Percentiles rank a stretch among this genome's conserved stretches.
Conservation (phyloP, 1,140 invertebrate genomes). For the Galleria mellonella region DNA sequence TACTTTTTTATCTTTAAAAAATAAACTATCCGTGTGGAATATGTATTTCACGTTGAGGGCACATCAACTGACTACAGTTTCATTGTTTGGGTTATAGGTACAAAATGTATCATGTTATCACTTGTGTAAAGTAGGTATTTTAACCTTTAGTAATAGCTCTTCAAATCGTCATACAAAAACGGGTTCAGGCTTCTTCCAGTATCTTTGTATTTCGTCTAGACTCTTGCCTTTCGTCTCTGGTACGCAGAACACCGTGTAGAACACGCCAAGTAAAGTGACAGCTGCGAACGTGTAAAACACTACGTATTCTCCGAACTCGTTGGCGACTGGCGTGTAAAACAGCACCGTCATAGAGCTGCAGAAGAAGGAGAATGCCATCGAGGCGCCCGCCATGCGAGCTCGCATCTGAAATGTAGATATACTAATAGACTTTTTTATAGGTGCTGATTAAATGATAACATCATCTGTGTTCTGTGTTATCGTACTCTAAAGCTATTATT, state of each 20-base stretch:
- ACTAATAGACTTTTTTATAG: too few relatives aligned
- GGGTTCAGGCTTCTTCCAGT: slow-evolving; percentile 25
- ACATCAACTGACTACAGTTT: too few relatives aligned
- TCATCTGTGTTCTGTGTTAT: too few relatives aligned
- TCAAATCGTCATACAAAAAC: slow-evolving; percentile 15
- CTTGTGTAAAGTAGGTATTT: too few relatives aligned
- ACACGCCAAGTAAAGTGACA: slow-evolving; percentile 21
- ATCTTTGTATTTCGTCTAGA: slow-evolving; percentile 24
- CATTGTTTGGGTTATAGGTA: too few relatives aligned
- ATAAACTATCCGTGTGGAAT: too few relatives aligned
- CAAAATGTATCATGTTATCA: too few relatives aligned
- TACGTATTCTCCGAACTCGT: slow-evolving; percentile 20
- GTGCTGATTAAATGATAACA: too few relatives aligned
- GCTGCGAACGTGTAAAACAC: slow-evolving; percentile 32
- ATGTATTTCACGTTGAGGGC: too few relatives aligned
- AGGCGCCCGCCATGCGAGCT: slow-evolving; percentile 29
- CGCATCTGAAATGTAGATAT: slow-evolving; percentile 15
- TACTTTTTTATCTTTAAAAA: too few relatives aligned
- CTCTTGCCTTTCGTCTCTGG: slow-evolving; percentile 38
- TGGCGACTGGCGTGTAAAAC: slow-evolving; percentile 33
- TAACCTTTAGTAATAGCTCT: too few relatives aligned
- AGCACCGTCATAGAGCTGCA: slow-evolving; percentile 37
- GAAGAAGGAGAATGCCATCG: slow-evolving; percentile 38
- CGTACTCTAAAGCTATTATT: too few relatives aligned
- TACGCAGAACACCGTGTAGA: slow-evolving; percentile 30